phyloP scores from a whole-genome alignment of 2,797 vertebrate genomes.

The Melanotaenia pygmaea region DNA sequence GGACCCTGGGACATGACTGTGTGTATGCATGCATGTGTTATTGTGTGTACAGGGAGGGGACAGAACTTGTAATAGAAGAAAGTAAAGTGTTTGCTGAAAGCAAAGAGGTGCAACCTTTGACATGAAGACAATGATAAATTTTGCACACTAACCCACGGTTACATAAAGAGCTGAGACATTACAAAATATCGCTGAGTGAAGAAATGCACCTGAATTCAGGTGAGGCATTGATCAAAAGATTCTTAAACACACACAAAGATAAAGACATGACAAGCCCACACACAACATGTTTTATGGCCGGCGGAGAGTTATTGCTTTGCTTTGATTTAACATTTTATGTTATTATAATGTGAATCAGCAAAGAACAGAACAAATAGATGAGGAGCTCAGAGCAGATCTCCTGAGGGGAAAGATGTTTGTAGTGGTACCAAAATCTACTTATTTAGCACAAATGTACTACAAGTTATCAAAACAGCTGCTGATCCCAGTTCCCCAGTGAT shows the following conservation, averaged over 20 bases:
- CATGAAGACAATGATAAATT: conserved; percentile 47
- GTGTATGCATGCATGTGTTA: conserved; percentile 31
- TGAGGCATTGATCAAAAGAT: conserved; percentile 34
- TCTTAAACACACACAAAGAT: conserved; percentile 36
- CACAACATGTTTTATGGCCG: conserved; percentile 43
- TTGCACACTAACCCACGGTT: conserved; percentile 17
- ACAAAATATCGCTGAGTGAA: conserved; percentile 63
- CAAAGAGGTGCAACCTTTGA: conserved; percentile 55
- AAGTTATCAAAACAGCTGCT: not conserved
- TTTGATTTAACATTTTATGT: conserved; percentile 36
- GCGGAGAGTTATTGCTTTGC: conserved; percentile 37
- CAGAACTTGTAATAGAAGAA: conserved; percentile 34
- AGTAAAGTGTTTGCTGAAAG: conserved; percentile 36
- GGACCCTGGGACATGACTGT: conserved; percentile 50
- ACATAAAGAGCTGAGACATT: conserved; percentile 30
- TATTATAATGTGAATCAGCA: conserved; percentile 25
- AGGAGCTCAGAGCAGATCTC: conserved; percentile 4
- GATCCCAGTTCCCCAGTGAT: not conserved
- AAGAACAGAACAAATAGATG: not conserved
- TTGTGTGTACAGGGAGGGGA: conserved; percentile 35
- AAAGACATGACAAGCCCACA: conserved; percentile 29
- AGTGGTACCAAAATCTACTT: not conserved
- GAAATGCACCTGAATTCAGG: conserved; percentile 72
- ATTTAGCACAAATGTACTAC: not conserved
- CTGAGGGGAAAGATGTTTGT: not conserved